A percentile compares a stretch with the other conserved stretches of the same genome.
Evolutionary conservation across 2,113 vertebrate species (phyloP).

Genomic region (Dromiciops gliroides): DNA sequence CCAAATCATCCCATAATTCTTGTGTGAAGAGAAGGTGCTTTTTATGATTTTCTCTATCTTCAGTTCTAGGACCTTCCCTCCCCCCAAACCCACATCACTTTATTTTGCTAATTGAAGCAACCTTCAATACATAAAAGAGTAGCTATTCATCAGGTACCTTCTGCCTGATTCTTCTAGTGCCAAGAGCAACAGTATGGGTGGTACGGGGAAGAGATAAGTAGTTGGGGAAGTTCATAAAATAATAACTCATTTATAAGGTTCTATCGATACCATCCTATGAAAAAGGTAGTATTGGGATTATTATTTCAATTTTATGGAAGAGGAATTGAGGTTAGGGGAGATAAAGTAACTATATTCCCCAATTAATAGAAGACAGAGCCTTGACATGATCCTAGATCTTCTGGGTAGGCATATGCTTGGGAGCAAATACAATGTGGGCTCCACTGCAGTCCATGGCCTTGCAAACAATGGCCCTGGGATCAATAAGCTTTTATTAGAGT

Average conservation of each 20-base stretch:
- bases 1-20: background rate
- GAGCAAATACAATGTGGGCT: background rate
- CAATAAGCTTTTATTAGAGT: background rate
- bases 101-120: background rate
- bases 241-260: background rate
- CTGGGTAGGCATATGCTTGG: background rate
- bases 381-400: background rate
- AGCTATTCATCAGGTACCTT: background rate
- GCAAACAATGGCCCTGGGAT: background rate
- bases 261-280: background rate
- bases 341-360: background rate
- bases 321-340: background rate
- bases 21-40: background rate
- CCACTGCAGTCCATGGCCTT: background rate
- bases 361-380: background rate
- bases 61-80: background rate
- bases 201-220: background rate
- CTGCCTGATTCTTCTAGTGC: background rate
- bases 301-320: background rate
- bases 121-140: background rate
- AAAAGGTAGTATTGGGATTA: background rate
- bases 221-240: background rate
- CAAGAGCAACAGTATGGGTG: background rate
- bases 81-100: fast-evolving
- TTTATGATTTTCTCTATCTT: conserved; percentile 10